phyloP scores from a whole-genome alignment of 2,113 vertebrate species.

The Gopherus evgoodei region DNA sequence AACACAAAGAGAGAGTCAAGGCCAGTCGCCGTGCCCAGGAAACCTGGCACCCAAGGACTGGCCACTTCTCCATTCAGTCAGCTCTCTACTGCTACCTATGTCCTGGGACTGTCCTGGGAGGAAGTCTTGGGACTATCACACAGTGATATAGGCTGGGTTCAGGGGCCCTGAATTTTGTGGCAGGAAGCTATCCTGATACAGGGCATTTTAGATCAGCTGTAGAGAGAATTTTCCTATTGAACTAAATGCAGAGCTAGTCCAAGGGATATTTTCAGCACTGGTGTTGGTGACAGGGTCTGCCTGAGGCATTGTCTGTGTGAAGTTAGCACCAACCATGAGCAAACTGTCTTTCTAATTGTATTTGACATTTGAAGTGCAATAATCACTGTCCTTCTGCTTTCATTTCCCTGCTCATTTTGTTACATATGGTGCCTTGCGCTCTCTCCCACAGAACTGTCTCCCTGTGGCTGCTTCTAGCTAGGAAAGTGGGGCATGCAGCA shows the following conservation, averaged over 20 bases:
- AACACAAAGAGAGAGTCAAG: neutral
- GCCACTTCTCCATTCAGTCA: neutral
- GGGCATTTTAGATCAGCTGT: neutral
- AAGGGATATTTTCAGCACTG: slow-evolving; percentile 10
- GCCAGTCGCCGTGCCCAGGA: too few relatives aligned
- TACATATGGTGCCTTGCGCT: neutral
- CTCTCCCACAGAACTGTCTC: accelerated
- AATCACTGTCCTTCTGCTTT: neutral
- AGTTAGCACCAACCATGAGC: neutral
- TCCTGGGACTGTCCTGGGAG: neutral
- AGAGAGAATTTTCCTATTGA: neutral
- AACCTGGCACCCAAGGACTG: neutral
- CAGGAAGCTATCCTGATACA: neutral
- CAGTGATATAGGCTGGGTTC: accelerated
- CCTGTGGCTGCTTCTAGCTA: neutral
- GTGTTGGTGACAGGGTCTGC: neutral
- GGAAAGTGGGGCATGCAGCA: neutral
- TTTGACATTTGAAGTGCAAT: slow-evolving; percentile 2
- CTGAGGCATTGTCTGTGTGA: slow-evolving; percentile 24
- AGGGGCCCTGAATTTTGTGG: accelerated
- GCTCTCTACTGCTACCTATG: neutral
- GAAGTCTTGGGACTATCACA: accelerated
- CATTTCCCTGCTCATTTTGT: accelerated
- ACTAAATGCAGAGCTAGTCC: neutral
- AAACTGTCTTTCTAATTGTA: neutral